phyloP scores from a whole-genome alignment of 2,797 vertebrate genomes.

The Hoplostethus mediterraneus region DNA sequence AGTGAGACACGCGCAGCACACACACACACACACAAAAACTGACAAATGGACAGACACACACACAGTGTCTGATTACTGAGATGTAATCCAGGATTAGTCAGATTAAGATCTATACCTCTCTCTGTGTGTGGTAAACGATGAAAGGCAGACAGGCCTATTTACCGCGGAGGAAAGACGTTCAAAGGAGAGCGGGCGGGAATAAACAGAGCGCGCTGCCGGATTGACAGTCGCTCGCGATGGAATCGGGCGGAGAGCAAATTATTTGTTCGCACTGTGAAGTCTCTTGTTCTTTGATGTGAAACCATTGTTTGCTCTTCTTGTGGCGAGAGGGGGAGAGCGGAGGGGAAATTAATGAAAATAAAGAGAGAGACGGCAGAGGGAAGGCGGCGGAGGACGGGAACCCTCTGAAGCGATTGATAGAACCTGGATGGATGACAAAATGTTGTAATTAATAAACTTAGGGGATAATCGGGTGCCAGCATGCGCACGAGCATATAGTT shows the following conservation, averaged over 20 bases:
- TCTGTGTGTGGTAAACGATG: constrained; percentile 49
- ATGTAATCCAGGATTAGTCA: constrained; percentile 68
- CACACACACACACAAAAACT: constrained; percentile 35
- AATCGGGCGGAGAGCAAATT: constrained; percentile 30
- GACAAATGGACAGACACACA: background rate
- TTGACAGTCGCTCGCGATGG: constrained; percentile 38
- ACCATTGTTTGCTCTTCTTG: constrained; percentile 38
- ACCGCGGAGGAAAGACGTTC: constrained; percentile 28
- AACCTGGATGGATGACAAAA: constrained; percentile 70
- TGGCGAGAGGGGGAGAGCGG: background rate
- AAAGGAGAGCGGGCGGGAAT: constrained; percentile 9
- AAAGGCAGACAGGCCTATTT: constrained; percentile 51
- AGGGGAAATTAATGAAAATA: constrained; percentile 35
- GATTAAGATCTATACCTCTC: constrained; percentile 65
- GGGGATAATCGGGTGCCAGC: constrained; percentile 60
- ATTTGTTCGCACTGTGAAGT: constrained; percentile 44
- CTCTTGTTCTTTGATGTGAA: constrained; percentile 45
- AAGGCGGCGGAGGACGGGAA: constrained; percentile 3
- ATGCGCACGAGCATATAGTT: constrained; percentile 12
- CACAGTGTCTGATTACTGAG: constrained; percentile 23
- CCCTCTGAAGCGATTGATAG: constrained; percentile 40
- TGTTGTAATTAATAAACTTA: constrained; percentile 67
- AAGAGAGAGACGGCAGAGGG: constrained; percentile 43
- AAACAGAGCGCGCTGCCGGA: constrained; percentile 29
- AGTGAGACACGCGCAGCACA: constrained; percentile 3